Evolutionary conservation across 2,888 invertebrate genomes (phyloP), one percentile per base, ranked within the genome.

Genomic region (Cheilosia variabilis): DNA sequence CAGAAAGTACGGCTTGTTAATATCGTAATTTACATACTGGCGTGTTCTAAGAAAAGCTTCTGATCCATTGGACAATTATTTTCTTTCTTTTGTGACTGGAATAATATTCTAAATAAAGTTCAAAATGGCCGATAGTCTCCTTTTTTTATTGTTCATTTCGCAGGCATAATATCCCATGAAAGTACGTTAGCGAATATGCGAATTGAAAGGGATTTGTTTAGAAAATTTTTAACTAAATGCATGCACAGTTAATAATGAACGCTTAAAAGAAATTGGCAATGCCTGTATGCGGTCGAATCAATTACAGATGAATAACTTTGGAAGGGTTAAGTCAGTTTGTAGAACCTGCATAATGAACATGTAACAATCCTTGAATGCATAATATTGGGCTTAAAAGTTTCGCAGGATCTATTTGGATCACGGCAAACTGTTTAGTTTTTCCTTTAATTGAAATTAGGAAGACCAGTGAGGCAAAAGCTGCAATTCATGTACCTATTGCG

Each of bases 101-200:
- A 52, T 66, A 66, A 27, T 68, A 60, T 53, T 68, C 60, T 22
- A 52, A 37, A 66, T 69, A 55, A 45, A 69, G 77, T 77, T 77
- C 77, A 77, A 77, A 77, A 77, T 77, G 77, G 77, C 77, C 77
- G 77, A 77, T 69, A 52, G 60, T 77, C 68, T 58, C 60, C 50
- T 22, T 31, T 17, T 57, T 66, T 47, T 63, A 22, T 9, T 22
- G 34, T 65, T 66, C 22, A 22, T 50, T 62, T n/a, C 19, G 43
- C 10, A 6, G 47, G 50, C 24, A 62, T 43, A 53, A 52, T 58
- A 50, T 55, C 15, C 5, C n/a, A 17, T 17, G 6, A 24, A 37
- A 71, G 34, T 31, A 57, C 6, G 6, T 19, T 19, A 4, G 43
- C 24, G 19, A 45, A 31, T 17, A 17, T 47, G 34, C 9, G 22